A percentile compares a stretch with the other conserved stretches of the same genome.
Conservation (phyloP, 2,113 vertebrate genomes). For the Emydocephalus ijimae region DNA sequence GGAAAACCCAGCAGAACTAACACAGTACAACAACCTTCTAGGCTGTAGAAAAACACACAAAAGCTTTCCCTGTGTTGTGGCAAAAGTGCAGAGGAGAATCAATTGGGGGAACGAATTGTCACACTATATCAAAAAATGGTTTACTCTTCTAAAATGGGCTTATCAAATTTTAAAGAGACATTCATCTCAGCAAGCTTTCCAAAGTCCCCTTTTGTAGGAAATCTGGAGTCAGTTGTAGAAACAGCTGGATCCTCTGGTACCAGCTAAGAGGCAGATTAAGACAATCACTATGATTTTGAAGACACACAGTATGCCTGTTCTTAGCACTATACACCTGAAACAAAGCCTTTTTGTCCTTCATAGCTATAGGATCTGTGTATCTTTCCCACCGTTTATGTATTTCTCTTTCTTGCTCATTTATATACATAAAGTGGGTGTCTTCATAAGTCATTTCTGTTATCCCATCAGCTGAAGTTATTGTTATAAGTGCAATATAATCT, state of each 20-base stretch:
- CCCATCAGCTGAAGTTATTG: not conserved
- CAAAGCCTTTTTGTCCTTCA: not conserved
- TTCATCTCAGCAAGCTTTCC: not conserved
- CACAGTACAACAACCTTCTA: not conserved
- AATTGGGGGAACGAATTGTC: not conserved
- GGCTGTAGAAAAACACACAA: not conserved
- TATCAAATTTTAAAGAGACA: not conserved
- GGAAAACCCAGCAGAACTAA: not conserved
- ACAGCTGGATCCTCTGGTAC: not conserved
- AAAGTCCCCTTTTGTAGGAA: not conserved
- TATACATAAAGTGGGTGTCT: not conserved
- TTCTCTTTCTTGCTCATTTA: not conserved
- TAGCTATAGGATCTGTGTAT: not conserved
- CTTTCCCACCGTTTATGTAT: not conserved
- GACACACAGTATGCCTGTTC: not conserved
- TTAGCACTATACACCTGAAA: not conserved
- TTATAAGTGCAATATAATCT: not conserved
- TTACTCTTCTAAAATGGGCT: not conserved
- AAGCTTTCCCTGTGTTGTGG: not conserved
- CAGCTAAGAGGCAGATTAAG: constrained; percentile 9
- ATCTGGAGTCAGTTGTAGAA: not conserved
- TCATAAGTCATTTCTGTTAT: not conserved
- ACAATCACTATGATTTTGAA: constrained; percentile 11
- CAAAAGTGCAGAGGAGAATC: not conserved
- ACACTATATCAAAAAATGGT: not conserved